phyloP scores from a whole-genome alignment of 2,113 vertebrate species.

The Rhabdornis inornatus region DNA sequence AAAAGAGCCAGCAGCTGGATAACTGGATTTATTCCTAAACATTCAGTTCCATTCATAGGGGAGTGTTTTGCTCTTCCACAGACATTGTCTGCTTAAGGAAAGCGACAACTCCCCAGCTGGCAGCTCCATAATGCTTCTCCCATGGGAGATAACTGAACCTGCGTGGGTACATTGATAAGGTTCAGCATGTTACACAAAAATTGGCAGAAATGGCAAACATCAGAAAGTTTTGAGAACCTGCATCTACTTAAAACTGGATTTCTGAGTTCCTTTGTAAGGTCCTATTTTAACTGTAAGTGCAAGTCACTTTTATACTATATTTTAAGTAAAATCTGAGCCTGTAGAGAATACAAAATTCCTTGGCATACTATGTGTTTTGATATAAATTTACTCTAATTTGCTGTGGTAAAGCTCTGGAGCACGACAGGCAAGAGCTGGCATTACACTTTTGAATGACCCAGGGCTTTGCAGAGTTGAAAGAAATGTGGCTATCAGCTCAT shows the following conservation, averaged over 20 bases:
- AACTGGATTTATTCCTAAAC: not conserved
- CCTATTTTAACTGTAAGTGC: not conserved
- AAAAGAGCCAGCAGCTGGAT: not conserved
- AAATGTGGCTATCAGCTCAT: not conserved
- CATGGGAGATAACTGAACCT: not conserved
- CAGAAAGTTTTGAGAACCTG: not conserved
- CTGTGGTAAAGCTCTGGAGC: not conserved
- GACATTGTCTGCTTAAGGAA: not conserved
- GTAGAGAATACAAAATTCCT: not conserved
- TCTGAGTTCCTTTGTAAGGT: not conserved
- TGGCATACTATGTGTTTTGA: not conserved
- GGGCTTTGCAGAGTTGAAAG: not conserved
- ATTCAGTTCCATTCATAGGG: not conserved
- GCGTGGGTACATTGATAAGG: not conserved
- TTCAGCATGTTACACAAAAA: not conserved
- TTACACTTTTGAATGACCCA: not conserved
- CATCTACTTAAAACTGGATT: not conserved
- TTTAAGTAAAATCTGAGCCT: not conserved
- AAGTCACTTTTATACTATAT: not conserved
- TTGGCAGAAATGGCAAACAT: not conserved
- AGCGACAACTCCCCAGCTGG: not conserved
- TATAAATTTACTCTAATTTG: not conserved
- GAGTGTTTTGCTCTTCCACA: not conserved
- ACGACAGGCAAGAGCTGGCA: accelerated
- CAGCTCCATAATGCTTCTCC: not conserved